A percentile compares a stretch with the other conserved stretches of the same genome.
Conservation (phyloP, 35 echinoderm and acorn worm genomes). For the Patiria miniata region DNA sequence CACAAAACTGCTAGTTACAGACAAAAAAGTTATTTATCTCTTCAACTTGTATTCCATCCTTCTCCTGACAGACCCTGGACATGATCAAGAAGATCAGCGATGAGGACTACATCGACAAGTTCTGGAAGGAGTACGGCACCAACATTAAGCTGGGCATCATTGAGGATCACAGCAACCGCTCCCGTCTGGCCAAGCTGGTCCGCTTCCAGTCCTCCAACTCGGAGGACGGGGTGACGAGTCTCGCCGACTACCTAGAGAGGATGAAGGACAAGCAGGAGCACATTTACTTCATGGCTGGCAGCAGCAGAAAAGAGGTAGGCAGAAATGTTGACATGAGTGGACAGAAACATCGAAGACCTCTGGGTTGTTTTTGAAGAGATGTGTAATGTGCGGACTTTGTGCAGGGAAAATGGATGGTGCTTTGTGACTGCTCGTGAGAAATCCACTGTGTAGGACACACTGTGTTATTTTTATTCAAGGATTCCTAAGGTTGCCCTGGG, state of each 20-base stretch:
- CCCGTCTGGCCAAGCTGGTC: conserved; percentile 93
- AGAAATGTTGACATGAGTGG: no score
- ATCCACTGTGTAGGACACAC: no score
- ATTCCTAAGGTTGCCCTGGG: no score
- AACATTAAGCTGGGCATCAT: conserved; percentile 99
- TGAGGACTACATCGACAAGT: conserved; percentile 91
- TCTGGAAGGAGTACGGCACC: conserved; percentile 96
- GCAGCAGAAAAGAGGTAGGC: conserved; percentile 73
- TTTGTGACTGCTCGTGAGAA: no score
- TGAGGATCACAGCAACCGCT: conserved; percentile 97
- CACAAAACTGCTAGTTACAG: no score
- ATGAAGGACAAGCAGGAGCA: conserved; percentile 99
- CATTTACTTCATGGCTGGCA: conserved; percentile 98
- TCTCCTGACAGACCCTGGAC: conserved; percentile 76
- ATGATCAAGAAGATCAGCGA: conserved; percentile 98
- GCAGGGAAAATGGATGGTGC: no score
- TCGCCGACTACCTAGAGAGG: conserved; percentile 87
- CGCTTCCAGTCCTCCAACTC: conserved; percentile 96
- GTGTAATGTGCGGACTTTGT: no score
- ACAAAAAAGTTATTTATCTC: no score
- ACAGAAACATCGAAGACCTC: no score
- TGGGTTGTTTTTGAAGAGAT: no score
- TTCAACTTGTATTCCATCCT: background rate
- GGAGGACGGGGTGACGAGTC: conserved; percentile 77
- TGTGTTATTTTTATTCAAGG: no score